Evolutionary conservation across 2,113 vertebrate species (phyloP).

Genomic region (Brachyhypopomus gauderio): DNA sequence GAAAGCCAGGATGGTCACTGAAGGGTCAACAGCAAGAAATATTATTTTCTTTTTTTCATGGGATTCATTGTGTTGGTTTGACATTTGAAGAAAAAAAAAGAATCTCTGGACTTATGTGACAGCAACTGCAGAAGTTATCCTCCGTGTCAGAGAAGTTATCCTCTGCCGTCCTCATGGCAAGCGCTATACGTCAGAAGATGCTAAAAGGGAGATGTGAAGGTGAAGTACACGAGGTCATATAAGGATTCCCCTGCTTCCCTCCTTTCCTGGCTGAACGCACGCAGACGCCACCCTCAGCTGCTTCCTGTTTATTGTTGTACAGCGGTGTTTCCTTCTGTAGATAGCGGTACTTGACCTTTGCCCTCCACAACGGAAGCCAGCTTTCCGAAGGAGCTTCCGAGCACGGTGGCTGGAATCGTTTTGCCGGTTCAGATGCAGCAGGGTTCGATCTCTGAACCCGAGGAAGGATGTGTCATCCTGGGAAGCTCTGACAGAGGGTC

Average conservation of each 20-base stretch:
- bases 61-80: constrained; percentile 1
- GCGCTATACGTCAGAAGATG: constrained; percentile 20
- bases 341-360: constrained; percentile 60
- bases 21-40: constrained; percentile 13
- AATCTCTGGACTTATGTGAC: constrained; percentile 50
- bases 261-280: neutral
- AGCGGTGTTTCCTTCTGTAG: constrained; percentile 53
- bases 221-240: constrained; percentile 62
- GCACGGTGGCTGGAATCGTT: constrained; percentile 46
- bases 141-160: constrained; percentile 45
- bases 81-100: constrained; percentile 16
- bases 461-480: constrained; percentile 35
- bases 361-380: constrained; percentile 59
- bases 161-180: constrained; percentile 17
- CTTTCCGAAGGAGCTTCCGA: constrained; percentile 62
- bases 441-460: constrained; percentile 24
- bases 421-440: constrained; percentile 32
- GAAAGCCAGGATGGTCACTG: constrained; percentile 16
- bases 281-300: constrained; percentile 61
- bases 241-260: constrained; percentile 43
- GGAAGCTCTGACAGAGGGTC: neutral
- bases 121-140: constrained; percentile 10
- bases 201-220: constrained; percentile 63
- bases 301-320: constrained; percentile 75
- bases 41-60: constrained; percentile 44